These are phyloP conservation scores for Gadus chalcogrammus DNA, from an alignment of 2,113 vertebrate genomes.

Conservation along the genomic window DNA sequence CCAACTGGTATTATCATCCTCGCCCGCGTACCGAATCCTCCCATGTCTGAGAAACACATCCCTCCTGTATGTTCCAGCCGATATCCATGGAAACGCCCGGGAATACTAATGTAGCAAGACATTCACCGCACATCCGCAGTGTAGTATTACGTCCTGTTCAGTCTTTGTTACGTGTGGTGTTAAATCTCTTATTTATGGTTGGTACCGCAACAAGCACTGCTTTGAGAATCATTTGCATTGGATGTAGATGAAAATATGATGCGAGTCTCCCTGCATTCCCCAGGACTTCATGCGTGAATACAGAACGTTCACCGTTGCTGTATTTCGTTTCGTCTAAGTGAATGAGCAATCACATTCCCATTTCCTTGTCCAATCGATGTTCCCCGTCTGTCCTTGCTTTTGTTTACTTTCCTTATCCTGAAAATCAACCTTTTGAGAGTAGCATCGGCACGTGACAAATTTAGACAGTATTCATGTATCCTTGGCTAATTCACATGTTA, in stretches of 20 bases:
- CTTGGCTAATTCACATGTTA: conserved; percentile 37
- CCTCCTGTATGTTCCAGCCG: conserved; percentile 3
- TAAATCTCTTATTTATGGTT: too few species aligned
- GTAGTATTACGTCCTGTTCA: conserved; percentile 10
- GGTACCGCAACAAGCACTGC: neutral
- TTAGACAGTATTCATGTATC: conserved; percentile 23
- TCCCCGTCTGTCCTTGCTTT: neutral
- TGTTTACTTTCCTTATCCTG: neutral
- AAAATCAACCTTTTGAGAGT: conserved; percentile 15
- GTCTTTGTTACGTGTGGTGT: too few species aligned
- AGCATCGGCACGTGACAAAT: conserved; percentile 1
- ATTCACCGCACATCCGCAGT: conserved; percentile 17
- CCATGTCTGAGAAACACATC: conserved; percentile 24
- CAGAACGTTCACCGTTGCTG: too few species aligned
- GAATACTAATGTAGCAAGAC: conserved; percentile 59
- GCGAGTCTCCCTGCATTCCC: too few species aligned
- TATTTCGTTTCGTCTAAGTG: too few species aligned
- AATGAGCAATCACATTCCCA: too few species aligned
- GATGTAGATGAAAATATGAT: neutral
- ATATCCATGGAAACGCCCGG: conserved; percentile 20
- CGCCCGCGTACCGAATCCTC: conserved; percentile 23
- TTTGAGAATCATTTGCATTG: neutral
- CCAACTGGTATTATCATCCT: conserved; percentile 53
- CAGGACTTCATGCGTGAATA: too few species aligned
- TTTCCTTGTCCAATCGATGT: too few species aligned